phyloP scores from a whole-genome alignment of 2,113 vertebrate species.

The Neolamprologus brichardi region DNA sequence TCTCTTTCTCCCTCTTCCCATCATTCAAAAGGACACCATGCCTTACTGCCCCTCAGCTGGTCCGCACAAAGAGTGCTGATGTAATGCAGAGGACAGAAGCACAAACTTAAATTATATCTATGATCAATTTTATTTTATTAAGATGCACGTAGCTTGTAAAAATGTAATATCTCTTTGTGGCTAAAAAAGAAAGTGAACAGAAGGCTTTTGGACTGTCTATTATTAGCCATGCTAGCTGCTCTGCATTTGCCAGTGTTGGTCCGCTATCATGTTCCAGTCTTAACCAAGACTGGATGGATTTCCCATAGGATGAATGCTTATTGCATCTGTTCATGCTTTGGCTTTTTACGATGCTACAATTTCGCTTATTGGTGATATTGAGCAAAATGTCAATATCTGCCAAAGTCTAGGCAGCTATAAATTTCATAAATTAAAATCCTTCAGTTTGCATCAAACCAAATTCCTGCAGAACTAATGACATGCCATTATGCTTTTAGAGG shows the following conservation, averaged over 20 bases:
- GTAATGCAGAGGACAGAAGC: not conserved
- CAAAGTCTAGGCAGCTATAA: not conserved
- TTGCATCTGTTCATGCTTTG: not conserved
- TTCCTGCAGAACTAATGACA: not conserved
- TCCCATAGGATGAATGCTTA: not conserved
- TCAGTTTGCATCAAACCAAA: not conserved
- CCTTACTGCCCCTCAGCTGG: not conserved
- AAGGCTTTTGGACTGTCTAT: not conserved
- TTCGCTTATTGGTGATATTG: not conserved
- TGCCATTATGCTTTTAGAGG: not conserved
- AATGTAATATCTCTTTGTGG: not conserved
- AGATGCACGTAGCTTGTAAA: not conserved
- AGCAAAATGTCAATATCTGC: not conserved
- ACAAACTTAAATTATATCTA: not conserved
- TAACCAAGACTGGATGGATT: not conserved
- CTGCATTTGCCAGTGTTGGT: not conserved
- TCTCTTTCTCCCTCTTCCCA: not conserved
- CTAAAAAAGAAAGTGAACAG: not conserved
- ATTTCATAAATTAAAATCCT: not conserved
- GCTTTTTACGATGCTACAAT: not conserved
- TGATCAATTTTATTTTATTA: not conserved
- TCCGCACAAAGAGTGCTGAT: constrained; percentile 10
- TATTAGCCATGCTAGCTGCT: not conserved
- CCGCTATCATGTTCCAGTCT: not conserved
- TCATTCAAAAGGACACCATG: constrained; percentile 11